phyloP scores from a whole-genome alignment of 1,140 invertebrate genomes.

The Agrypnia vestita region DNA sequence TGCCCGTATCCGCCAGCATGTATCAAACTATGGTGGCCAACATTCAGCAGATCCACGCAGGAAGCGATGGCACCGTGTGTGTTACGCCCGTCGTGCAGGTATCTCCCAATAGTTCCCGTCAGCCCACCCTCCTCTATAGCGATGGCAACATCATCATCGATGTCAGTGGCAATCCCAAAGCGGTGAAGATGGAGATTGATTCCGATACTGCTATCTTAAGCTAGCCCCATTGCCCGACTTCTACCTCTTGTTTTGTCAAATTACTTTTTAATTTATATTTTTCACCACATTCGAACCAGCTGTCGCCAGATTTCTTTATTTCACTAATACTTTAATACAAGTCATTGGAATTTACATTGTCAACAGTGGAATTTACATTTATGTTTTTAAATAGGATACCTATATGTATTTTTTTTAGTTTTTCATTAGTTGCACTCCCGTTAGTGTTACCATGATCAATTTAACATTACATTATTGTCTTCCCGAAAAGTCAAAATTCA shows the following conservation, averaged over 20 bases:
- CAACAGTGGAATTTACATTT: no score
- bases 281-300: no score
- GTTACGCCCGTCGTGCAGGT: slow-evolving; percentile 88
- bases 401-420: no score
- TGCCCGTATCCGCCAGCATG: slow-evolving; percentile 95
- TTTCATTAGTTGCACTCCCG: neutral
- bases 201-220: slow-evolving; percentile 40
- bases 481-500: no score
- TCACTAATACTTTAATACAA: no score
- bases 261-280: no score
- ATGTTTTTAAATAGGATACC: no score
- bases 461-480: slow-evolving; percentile 21
- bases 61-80: slow-evolving; percentile 85
- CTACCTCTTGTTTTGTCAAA: no score
- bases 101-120: slow-evolving; percentile 64
- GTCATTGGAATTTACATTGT: no score
- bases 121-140: slow-evolving; percentile 48
- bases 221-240: slow-evolving; percentile 20
- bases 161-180: slow-evolving; percentile 48
- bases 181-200: slow-evolving; percentile 48
- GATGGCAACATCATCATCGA: slow-evolving; percentile 54
- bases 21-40: slow-evolving; percentile 97
- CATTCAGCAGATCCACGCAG: slow-evolving; percentile 86
- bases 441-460: slow-evolving; percentile 21
- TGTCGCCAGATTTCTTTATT: no score